These are phyloP conservation scores for Phalloptychus januarius DNA, from an alignment of 2,797 vertebrate species.

Conservation along the genomic window DNA sequence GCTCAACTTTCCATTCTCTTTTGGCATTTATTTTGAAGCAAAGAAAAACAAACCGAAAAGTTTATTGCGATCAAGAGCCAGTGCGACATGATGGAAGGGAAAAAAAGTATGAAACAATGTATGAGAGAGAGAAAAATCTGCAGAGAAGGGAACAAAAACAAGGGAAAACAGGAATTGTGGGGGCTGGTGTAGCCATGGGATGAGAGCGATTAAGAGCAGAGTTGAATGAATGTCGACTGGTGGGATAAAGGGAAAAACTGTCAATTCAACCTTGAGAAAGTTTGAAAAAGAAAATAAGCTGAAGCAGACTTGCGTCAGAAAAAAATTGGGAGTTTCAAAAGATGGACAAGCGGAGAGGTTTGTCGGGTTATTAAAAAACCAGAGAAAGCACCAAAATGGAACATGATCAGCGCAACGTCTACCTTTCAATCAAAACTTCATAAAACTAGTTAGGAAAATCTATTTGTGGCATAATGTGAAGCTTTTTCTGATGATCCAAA, in stretches of 20 bases:
- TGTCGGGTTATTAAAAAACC: conserved; percentile 39
- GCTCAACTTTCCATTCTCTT: conserved; percentile 52
- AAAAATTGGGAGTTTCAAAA: conserved; percentile 34
- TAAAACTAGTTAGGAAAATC: conserved; percentile 18
- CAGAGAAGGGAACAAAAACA: conserved; percentile 45
- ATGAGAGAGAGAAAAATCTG: conserved; percentile 24
- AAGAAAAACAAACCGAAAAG: conserved; percentile 69
- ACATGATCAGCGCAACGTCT: conserved; percentile 22
- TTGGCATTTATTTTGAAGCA: conserved; percentile 72
- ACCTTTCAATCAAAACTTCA: conserved; percentile 18
- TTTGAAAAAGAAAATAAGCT: conserved; percentile 76
- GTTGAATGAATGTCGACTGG: conserved; percentile 61
- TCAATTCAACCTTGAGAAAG: conserved; percentile 72
- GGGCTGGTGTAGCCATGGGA: conserved; percentile 49
- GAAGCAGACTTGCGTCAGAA: conserved; percentile 52
- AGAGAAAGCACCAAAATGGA: conserved; percentile 23
- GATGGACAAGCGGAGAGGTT: conserved; percentile 48
- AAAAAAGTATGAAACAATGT: conserved; percentile 20
- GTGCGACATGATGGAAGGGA: conserved; percentile 3
- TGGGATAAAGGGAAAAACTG: conserved; percentile 61
- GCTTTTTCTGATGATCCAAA: conserved; percentile 7
- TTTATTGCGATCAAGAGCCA: conserved; percentile 61
- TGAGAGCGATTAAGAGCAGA: conserved; percentile 63
- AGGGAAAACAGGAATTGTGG: conserved; percentile 57
- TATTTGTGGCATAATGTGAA: conserved; percentile 35